Conservation (phyloP, 2,797 vertebrate species). For the Sebastes cheni region DNA sequence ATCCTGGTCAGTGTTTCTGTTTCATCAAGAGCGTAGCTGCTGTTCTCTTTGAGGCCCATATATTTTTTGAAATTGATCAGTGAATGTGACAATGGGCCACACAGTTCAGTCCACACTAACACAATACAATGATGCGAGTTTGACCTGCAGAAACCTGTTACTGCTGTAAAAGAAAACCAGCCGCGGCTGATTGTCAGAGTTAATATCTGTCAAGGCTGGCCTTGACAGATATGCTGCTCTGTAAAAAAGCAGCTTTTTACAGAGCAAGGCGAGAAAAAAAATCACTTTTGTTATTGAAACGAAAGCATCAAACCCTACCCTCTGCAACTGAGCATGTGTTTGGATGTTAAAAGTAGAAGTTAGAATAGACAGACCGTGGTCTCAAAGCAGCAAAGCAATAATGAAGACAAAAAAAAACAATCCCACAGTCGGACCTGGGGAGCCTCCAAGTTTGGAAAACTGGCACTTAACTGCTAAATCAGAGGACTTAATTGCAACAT, state of each 20-base stretch:
- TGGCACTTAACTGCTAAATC: neutral
- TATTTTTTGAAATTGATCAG: neutral
- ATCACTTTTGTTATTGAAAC: neutral
- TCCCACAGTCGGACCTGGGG: neutral
- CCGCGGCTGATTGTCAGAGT: neutral
- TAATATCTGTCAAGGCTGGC: neutral
- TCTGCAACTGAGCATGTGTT: neutral
- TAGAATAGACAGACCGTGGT: neutral
- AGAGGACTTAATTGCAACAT: neutral
- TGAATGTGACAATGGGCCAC: neutral
- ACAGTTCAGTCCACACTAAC: neutral
- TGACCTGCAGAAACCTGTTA: neutral
- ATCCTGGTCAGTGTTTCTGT: neutral
- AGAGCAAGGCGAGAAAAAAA: neutral
- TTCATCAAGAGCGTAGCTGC: neutral
- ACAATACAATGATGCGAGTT: neutral
- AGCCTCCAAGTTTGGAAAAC: neutral
- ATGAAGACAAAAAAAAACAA: neutral
- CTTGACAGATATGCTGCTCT: too few species aligned
- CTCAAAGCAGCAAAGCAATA: neutral
- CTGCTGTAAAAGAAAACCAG: neutral
- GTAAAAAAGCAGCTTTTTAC: neutral
- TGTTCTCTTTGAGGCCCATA: neutral
- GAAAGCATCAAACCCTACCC: neutral
- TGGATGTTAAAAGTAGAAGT: neutral